These are phyloP conservation scores for Hypotaenidia okinawae DNA, from an alignment of 2,797 vertebrate genomes.

Conservation along the genomic window DNA sequence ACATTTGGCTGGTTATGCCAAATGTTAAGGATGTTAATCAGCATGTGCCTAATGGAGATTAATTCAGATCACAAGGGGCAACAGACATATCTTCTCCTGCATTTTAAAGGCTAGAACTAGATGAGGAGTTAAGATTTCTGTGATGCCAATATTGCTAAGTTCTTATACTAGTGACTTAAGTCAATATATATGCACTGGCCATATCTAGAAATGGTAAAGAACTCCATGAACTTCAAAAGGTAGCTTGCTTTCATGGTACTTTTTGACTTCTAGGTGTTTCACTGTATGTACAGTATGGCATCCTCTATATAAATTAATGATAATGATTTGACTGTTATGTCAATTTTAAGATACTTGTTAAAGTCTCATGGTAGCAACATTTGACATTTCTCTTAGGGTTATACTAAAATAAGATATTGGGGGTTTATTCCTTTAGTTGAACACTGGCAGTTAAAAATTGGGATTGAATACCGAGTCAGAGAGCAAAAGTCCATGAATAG, in stretches of 20 bases:
- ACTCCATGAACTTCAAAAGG: not conserved
- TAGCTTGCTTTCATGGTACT: not conserved
- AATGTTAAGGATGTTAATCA: not conserved
- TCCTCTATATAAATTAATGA: not conserved
- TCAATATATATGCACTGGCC: not conserved
- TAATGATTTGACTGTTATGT: not conserved
- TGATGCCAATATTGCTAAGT: not conserved
- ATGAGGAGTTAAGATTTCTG: not conserved
- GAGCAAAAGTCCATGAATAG: not conserved
- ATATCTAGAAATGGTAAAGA: not conserved
- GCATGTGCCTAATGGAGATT: not conserved
- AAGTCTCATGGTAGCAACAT: not conserved
- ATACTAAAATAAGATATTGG: not conserved
- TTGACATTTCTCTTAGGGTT: not conserved
- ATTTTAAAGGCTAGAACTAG: not conserved
- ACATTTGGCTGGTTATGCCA: not conserved
- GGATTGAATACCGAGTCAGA: not conserved
- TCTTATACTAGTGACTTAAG: not conserved
- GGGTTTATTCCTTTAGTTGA: not conserved
- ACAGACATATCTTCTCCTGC: not conserved
- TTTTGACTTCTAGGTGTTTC: not conserved
- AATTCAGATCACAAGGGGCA: not conserved
- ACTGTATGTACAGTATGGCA: not conserved
- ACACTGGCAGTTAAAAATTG: not conserved
- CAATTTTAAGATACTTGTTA: not conserved